Percentiles rank a stretch among this genome's conserved stretches.
Conservation (phyloP, 2,888 invertebrate species). For the Eudemis profundana region DNA sequence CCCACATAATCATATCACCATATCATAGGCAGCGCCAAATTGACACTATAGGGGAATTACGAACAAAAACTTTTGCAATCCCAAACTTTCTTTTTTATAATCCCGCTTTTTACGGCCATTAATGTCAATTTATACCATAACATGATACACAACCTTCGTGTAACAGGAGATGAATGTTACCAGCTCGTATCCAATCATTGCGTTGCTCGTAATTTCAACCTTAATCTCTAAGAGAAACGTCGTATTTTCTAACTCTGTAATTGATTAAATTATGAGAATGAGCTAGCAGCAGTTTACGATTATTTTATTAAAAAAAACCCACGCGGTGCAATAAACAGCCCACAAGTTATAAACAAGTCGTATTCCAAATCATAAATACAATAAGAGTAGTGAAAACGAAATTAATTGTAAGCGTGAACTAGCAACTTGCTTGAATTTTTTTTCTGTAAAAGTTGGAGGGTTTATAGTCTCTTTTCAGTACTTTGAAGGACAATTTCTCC, state of each 20-base stretch:
- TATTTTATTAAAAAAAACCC: slow-evolving; percentile 37
- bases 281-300: neutral
- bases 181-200: neutral
- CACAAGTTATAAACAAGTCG: slow-evolving; percentile 45
- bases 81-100: slow-evolving; percentile 29
- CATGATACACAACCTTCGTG: slow-evolving; percentile 21
- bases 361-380: slow-evolving; percentile 53
- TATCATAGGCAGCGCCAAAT: neutral
- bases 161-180: neutral
- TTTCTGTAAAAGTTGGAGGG: too few relatives aligned
- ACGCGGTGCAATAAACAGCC: slow-evolving; percentile 48
- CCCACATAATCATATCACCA: neutral
- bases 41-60: neutral
- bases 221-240: neutral
- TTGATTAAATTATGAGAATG: neutral
- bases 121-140: slow-evolving; percentile 25
- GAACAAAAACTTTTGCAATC: slow-evolving; percentile 9
- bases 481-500: too few relatives aligned
- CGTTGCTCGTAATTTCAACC: neutral
- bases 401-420: slow-evolving; percentile 8
- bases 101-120: slow-evolving; percentile 21
- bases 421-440: too few relatives aligned
- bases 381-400: slow-evolving; percentile 19
- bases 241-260: neutral
- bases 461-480: too few relatives aligned